Evolutionary conservation across 2,797 vertebrate genomes (phyloP).

Genomic region (Graptemys geographica): DNA sequence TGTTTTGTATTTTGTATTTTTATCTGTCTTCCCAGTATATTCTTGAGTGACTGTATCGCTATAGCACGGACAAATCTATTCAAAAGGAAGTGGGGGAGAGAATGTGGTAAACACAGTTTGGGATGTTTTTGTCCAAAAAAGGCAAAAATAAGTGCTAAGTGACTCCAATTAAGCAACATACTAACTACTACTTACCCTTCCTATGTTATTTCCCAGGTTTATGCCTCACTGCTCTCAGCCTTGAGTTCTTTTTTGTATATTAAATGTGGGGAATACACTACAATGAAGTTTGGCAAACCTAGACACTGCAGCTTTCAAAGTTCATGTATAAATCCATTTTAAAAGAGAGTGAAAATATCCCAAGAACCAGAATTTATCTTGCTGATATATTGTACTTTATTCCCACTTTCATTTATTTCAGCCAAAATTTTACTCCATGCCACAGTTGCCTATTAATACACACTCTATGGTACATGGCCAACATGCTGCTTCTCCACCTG

Average conservation of each 20-base stretch:
- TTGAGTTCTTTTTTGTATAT: conserved; percentile 59
- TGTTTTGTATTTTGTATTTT: conserved; percentile 71
- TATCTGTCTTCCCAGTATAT: conserved; percentile 67
- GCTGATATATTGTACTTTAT: not conserved
- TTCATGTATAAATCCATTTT: conserved; percentile 28
- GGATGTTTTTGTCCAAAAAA: conserved; percentile 55
- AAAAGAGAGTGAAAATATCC: not conserved
- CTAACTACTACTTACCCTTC: conserved; percentile 56
- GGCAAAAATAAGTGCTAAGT: conserved; percentile 62
- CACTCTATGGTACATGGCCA: not conserved
- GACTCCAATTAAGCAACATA: conserved; percentile 67
- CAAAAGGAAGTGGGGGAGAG: conserved; percentile 64
- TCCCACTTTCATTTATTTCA: conserved; percentile 13
- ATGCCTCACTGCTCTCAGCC: conserved; percentile 69
- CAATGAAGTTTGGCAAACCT: conserved; percentile 56
- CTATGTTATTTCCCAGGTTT: conserved; percentile 63
- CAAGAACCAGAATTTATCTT: not conserved
- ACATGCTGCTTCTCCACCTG: not conserved
- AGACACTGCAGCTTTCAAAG: conserved; percentile 64
- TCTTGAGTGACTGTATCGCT: conserved; percentile 64
- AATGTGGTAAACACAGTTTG: conserved; percentile 41
- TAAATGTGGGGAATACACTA: conserved; percentile 70
- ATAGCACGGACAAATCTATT: conserved; percentile 70
- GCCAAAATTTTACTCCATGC: not conserved
- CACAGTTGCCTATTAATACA: not conserved